A percentile compares a stretch with the other conserved stretches of the same genome.
These are phyloP conservation scores for Gasterosteus nipponicus DNA, from an alignment of 2,113 vertebrate species.

Conservation along the genomic window DNA sequence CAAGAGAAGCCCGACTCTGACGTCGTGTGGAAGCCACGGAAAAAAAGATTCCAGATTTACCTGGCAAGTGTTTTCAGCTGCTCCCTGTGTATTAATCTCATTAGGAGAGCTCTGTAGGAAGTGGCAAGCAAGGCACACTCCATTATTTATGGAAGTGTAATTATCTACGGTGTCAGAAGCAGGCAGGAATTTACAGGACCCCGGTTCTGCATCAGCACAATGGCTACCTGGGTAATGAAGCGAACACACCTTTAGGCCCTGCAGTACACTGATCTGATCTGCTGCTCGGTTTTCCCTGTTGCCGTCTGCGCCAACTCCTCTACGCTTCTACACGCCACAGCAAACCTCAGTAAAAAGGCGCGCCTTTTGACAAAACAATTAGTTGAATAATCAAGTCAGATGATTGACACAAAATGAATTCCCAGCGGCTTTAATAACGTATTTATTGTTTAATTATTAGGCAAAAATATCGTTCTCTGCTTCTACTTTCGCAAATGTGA, in stretches of 20 bases:
- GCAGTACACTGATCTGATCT: conserved; percentile 56
- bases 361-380: background rate
- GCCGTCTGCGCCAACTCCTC: conserved; percentile 28
- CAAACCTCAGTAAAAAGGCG: background rate
- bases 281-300: conserved; percentile 44
- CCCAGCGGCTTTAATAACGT: background rate
- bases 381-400: background rate
- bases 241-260: conserved; percentile 71
- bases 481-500: background rate
- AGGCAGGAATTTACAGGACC: conserved; percentile 79
- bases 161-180: conserved; percentile 80
- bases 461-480: background rate
- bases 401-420: background rate
- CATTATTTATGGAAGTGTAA: conserved; percentile 82
- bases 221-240: conserved; percentile 76
- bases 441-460: background rate
- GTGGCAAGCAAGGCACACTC: conserved; percentile 68
- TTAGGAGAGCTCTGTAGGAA: conserved; percentile 74
- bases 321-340: background rate
- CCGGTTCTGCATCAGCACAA: conserved; percentile 80
- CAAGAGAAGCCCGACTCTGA: background rate
- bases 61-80: conserved; percentile 59
- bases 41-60: conserved; percentile 50
- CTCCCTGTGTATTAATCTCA: conserved; percentile 75
- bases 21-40: background rate